These are phyloP conservation scores for Fissipunctia ypsillon DNA, from an alignment of 2,888 invertebrate species.

Conservation along the genomic window DNA sequence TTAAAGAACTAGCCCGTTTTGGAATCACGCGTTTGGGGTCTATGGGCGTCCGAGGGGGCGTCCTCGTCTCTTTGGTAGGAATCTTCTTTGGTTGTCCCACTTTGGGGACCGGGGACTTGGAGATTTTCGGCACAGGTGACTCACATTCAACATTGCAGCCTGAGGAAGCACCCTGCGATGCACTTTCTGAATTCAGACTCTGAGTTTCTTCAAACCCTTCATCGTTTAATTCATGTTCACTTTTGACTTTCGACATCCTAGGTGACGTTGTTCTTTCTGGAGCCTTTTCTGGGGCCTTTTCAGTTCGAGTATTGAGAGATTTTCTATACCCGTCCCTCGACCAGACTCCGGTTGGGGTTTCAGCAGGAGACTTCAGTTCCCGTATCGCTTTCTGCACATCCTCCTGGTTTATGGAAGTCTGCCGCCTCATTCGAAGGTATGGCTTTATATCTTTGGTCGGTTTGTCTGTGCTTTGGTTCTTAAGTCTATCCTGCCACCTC, in stretches of 20 bases:
- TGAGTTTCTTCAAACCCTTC: conserved; percentile 98
- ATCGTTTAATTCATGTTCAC: conserved; percentile 94
- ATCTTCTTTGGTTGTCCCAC: conserved; percentile 83
- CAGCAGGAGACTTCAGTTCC: conserved; percentile 92
- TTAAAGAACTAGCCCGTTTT: conserved; percentile 85
- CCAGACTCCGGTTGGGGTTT: conserved; percentile 91
- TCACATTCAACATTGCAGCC: conserved; percentile 93
- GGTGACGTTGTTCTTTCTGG: conserved; percentile 84
- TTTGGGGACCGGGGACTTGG: conserved; percentile 79
- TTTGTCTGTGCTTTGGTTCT: conserved; percentile 89
- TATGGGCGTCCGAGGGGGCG: conserved; percentile 79
- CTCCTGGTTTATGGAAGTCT: conserved; percentile 93
- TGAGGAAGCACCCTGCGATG: conserved; percentile 96
- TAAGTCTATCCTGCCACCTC: conserved; percentile 93
- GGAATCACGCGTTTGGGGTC: conserved; percentile 81
- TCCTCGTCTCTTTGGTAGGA: conserved; percentile 88
- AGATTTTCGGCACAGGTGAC: conserved; percentile 86
- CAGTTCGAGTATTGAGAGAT: conserved; percentile 78
- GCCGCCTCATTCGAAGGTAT: conserved; percentile 91
- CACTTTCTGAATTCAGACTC: conserved; percentile 96
- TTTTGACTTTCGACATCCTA: conserved; percentile 89
- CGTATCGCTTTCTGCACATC: conserved; percentile 93
- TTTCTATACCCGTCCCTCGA: conserved; percentile 86
- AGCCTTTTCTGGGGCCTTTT: conserved; percentile 76
- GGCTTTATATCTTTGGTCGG: conserved; percentile 86